Evolutionary conservation across 2,888 invertebrate genomes (phyloP).

Genomic region (Eupithecia inturbata): DNA sequence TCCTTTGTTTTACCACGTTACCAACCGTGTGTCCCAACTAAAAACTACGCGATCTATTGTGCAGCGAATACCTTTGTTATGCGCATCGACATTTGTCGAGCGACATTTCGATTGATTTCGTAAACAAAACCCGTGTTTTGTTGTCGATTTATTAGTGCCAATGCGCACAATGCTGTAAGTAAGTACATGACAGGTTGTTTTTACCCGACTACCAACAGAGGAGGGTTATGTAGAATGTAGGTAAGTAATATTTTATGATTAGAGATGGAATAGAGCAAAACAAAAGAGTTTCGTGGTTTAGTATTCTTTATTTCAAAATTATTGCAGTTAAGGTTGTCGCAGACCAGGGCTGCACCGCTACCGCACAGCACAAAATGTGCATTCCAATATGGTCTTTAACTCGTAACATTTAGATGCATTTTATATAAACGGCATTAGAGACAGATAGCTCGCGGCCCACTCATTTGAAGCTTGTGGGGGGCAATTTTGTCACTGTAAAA

Average conservation of each 20-base stretch:
- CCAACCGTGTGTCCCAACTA: conserved; percentile 56
- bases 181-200: conserved; percentile 58
- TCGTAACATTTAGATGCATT: no score
- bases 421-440: no score
- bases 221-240: conserved; percentile 54
- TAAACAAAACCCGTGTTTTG: conserved; percentile 76
- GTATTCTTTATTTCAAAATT: neutral
- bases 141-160: conserved; percentile 72
- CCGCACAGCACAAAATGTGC: no score
- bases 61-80: conserved; percentile 65
- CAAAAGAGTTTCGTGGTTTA: neutral
- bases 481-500: no score
- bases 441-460: no score
- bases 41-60: conserved; percentile 70
- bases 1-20: neutral
- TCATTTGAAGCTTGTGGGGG: no score
- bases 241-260: conserved; percentile 28
- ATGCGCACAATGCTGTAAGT: conserved; percentile 47
- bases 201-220: no score
- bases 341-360: no score
- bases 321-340: no score
- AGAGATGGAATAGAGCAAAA: neutral
- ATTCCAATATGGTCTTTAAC: no score
- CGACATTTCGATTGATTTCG: conserved; percentile 77
- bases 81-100: conserved; percentile 73